These are phyloP conservation scores for Meteorus sp. DNA, from an alignment of 1,140 invertebrate species.

Conservation along the genomic window DNA sequence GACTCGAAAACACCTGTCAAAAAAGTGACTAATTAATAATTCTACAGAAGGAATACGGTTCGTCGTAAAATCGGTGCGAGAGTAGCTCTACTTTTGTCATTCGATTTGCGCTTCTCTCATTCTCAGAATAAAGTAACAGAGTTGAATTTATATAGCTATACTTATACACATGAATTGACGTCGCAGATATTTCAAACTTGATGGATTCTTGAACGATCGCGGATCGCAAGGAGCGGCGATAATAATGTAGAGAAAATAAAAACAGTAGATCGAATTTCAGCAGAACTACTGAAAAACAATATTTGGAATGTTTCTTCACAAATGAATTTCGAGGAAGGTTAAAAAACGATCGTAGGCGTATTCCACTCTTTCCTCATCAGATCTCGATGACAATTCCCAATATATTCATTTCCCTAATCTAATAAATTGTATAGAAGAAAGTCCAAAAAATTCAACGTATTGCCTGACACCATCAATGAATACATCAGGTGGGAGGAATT, in stretches of 20 bases:
- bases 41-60: constrained; percentile 41
- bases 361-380: background rate
- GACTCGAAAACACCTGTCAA: constrained; percentile 10
- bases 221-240: background rate
- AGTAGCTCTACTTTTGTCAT: constrained; percentile 12
- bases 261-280: constrained; percentile 13
- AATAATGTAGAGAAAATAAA: constrained; percentile 5
- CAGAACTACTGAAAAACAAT: background rate
- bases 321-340: background rate
- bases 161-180: too few relatives aligned
- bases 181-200: constrained; percentile 12
- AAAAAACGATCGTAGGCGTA: background rate
- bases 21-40: constrained; percentile 50
- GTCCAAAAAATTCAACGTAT: too few relatives aligned
- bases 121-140: background rate
- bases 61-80: constrained; percentile 38
- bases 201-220: constrained; percentile 12
- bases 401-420: background rate
- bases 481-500: too few relatives aligned
- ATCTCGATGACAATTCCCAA: background rate
- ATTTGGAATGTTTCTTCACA: background rate
- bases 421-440: too few relatives aligned
- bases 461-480: too few relatives aligned
- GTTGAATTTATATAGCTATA: too few relatives aligned
- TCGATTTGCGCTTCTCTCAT: constrained; percentile 4